These are phyloP conservation scores for Lasioglossum vierecki DNA, from an alignment of 2,888 invertebrate species.

Conservation along the genomic window DNA sequence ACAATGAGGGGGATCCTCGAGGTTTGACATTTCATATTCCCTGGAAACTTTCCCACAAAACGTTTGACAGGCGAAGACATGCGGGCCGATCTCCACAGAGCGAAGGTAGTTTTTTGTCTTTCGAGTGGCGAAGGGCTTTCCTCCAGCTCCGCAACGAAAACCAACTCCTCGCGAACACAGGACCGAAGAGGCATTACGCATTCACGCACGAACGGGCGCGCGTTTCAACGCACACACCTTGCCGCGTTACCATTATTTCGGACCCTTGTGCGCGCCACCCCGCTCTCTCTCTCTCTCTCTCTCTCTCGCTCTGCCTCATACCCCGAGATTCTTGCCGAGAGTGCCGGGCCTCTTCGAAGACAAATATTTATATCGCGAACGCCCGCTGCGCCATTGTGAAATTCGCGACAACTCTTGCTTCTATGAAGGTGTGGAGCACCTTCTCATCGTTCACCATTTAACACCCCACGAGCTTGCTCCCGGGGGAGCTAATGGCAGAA, in stretches of 20 bases:
- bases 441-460: constrained; percentile 23
- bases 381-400: constrained; percentile 79
- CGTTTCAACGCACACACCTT: constrained; percentile 46
- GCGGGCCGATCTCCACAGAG: constrained; percentile 62
- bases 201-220: constrained; percentile 51
- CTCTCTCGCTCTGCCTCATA: constrained; percentile 27
- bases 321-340: constrained; percentile 47
- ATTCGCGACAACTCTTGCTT: constrained; percentile 63
- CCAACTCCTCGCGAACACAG: constrained; percentile 43
- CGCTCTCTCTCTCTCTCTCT: neutral
- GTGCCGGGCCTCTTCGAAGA: constrained; percentile 67
- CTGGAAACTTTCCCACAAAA: constrained; percentile 67
- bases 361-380: constrained; percentile 82
- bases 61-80: constrained; percentile 64
- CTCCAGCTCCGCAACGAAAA: constrained; percentile 42
- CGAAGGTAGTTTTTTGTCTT: constrained; percentile 68
- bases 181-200: constrained; percentile 20
- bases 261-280: constrained; percentile 50
- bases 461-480: constrained; percentile 20
- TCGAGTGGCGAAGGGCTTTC: constrained; percentile 68
- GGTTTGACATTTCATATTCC: constrained; percentile 59
- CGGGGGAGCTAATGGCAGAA: constrained; percentile 15
- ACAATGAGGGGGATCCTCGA: neutral
- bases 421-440: constrained; percentile 62
- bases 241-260: constrained; percentile 63